phyloP scores from a whole-genome alignment of 2,797 vertebrate species.

The Coluber constrictor region DNA sequence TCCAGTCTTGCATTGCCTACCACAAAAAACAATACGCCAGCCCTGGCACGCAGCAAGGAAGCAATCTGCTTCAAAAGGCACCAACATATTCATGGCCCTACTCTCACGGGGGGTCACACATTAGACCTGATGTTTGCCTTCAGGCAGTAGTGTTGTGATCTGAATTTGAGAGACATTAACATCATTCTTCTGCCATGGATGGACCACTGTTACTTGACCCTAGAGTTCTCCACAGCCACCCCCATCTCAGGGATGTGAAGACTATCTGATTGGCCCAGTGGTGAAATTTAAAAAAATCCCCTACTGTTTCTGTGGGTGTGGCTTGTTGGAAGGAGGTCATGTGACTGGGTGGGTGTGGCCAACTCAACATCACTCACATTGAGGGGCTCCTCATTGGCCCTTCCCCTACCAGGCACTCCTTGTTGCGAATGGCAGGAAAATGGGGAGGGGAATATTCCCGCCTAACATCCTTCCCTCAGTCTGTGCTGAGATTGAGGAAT shows the following conservation, averaged over 20 bases:
- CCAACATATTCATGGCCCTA: not conserved
- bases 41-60: not conserved
- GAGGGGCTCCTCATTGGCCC: too few species aligned
- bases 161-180: not conserved
- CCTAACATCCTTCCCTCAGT: too few species aligned
- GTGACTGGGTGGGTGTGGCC: too few species aligned
- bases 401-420: too few species aligned
- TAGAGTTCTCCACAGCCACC: not conserved
- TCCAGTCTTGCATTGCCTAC: not conserved
- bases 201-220: not conserved
- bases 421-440: too few species aligned
- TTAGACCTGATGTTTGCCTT: not conserved
- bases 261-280: not conserved
- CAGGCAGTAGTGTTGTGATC: not conserved
- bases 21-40: not conserved
- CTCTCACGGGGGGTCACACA: not conserved
- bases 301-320: too few species aligned
- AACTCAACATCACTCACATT: too few species aligned
- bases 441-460: too few species aligned
- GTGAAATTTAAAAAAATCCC: too few species aligned
- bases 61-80: not conserved
- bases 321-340: too few species aligned
- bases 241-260: not conserved
- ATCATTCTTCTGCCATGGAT: not conserved
- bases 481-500: too few species aligned